Conservation (phyloP, 2,797 vertebrate species). For the Sebastes kiyomatsui region DNA sequence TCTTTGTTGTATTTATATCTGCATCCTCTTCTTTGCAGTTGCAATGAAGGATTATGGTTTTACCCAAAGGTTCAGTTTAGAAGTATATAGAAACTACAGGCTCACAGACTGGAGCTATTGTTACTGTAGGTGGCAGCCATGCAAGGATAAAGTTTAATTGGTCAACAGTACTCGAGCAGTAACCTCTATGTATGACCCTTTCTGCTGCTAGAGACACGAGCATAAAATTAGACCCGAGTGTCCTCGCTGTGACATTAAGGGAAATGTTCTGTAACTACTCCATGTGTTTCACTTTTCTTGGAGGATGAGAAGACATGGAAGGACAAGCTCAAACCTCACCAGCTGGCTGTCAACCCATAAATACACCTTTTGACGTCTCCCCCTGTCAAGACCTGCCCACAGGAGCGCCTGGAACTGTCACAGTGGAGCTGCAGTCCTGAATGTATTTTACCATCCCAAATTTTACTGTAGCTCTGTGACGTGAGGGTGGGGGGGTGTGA, state of each 20-base stretch:
- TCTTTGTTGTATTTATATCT: neutral
- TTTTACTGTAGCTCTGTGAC: slow-evolving; percentile 2
- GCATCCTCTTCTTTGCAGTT: neutral
- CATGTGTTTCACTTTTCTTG: slow-evolving; percentile 42
- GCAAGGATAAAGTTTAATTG: slow-evolving; percentile 49
- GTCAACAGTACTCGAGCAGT: slow-evolving; percentile 12
- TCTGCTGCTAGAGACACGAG: slow-evolving; percentile 10
- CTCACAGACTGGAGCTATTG: neutral
- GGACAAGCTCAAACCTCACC: slow-evolving; percentile 62
- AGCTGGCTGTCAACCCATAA: slow-evolving; percentile 68
- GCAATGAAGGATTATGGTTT: neutral
- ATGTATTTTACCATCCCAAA: slow-evolving; percentile 21
- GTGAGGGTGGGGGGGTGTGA: neutral
- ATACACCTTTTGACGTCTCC: slow-evolving; percentile 58
- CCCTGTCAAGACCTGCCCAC: slow-evolving; percentile 49
- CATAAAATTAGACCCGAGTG: slow-evolving; percentile 44
- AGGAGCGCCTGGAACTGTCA: slow-evolving; percentile 50
- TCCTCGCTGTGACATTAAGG: slow-evolving; percentile 46
- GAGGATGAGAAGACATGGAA: slow-evolving; percentile 57
- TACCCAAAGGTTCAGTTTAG: neutral
- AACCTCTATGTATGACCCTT: slow-evolving; percentile 28
- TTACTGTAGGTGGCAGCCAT: neutral
- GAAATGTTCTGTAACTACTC: slow-evolving; percentile 35
- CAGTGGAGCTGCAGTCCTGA: slow-evolving; percentile 17
- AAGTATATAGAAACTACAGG: neutral